A percentile compares a stretch with the other conserved stretches of the same genome.
phyloP scores from a whole-genome alignment of 2,113 vertebrate species.

The Ranitomeya variabilis region DNA sequence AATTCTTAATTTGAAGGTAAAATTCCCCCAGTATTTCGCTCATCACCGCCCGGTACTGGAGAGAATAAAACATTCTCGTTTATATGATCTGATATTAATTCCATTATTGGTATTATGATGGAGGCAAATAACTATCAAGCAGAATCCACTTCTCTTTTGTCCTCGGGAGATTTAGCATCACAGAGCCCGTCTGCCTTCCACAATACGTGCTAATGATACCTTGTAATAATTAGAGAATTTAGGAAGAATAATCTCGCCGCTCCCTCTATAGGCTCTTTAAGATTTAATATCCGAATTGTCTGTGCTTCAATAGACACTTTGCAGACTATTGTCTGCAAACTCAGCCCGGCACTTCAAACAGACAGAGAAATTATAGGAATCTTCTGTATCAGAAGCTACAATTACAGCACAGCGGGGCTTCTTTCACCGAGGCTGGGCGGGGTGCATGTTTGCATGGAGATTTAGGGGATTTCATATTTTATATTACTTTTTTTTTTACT shows the following conservation, averaged over 20 bases:
- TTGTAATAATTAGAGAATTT: constrained; percentile 72
- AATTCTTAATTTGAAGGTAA: constrained; percentile 81
- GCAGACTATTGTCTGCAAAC: constrained; percentile 47
- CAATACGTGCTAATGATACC: constrained; percentile 59
- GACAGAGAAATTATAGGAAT: constrained; percentile 31
- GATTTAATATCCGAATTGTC: constrained; percentile 67
- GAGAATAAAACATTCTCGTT: constrained; percentile 76
- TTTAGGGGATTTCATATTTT: background rate
- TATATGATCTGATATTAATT: constrained; percentile 80
- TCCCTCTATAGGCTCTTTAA: constrained; percentile 64
- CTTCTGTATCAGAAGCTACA: constrained; percentile 13
- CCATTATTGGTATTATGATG: constrained; percentile 78
- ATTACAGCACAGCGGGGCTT: background rate
- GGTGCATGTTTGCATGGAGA: background rate
- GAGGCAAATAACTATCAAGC: constrained; percentile 78
- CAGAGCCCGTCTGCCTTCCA: constrained; percentile 65
- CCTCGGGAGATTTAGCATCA: constrained; percentile 57
- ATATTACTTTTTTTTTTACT: background rate
- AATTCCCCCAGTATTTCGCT: constrained; percentile 76
- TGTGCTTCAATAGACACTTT: constrained; percentile 51
- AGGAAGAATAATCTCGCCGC: constrained; percentile 70
- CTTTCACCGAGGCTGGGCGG: background rate
- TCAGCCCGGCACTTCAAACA: constrained; percentile 31
- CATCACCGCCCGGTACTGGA: constrained; percentile 71
- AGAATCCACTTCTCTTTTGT: constrained; percentile 64